Percentiles rank a stretch among this genome's conserved stretches.
Conservation (phyloP, 2,113 vertebrate genomes). For the Cepphus grylle region DNA sequence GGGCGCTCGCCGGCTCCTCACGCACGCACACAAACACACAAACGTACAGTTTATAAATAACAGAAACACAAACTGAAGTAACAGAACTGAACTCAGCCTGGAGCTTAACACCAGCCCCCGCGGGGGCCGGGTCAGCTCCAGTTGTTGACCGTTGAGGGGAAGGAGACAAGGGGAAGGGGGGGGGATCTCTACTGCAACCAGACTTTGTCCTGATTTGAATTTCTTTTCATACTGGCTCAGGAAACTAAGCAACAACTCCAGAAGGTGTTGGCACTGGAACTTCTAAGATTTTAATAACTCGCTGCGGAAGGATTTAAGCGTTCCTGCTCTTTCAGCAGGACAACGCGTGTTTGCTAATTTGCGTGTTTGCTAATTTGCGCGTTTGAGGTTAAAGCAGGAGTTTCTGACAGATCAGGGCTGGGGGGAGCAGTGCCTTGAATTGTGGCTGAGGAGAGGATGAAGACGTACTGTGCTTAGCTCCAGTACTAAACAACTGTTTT, state of each 20-base stretch:
- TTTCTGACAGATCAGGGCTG: background rate
- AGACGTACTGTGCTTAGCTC: background rate
- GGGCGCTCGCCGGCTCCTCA: background rate
- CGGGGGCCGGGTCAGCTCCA: background rate
- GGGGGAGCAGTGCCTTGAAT: background rate
- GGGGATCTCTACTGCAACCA: background rate
- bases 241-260: background rate
- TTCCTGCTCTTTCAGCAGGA: background rate
- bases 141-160: background rate
- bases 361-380: background rate
- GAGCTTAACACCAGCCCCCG: background rate
- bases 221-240: background rate
- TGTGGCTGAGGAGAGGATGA: background rate
- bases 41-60: slow-evolving; percentile 32
- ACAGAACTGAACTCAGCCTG: background rate
- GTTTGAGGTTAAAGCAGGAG: background rate
- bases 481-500: background rate
- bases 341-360: background rate
- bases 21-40: background rate
- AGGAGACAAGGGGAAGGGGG: background rate
- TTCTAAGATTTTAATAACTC: background rate
- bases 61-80: background rate
- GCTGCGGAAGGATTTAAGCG: background rate
- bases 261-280: background rate
- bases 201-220: background rate